phyloP scores from a whole-genome alignment of 2,797 vertebrate species.

The Protonibea diacanthus region DNA sequence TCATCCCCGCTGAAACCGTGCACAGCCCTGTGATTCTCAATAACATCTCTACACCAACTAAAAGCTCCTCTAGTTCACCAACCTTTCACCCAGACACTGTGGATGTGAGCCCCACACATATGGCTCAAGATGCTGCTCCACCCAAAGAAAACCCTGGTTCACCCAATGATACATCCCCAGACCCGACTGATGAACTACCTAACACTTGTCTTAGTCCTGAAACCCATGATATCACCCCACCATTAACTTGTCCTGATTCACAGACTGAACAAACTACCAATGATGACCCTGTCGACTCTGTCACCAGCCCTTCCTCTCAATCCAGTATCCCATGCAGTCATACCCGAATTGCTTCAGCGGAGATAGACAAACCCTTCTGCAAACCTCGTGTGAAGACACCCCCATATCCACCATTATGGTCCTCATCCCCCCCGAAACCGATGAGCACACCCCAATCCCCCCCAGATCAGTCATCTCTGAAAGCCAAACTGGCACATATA shows the following conservation, averaged over 20 bases:
- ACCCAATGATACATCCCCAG: conserved; percentile 6
- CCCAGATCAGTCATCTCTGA: conserved; percentile 58
- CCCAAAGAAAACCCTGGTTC: conserved; percentile 23
- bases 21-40: conserved; percentile 48
- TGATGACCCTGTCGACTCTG: conserved; percentile 21
- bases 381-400: conserved; percentile 52
- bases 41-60: conserved; percentile 45
- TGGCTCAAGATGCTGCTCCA: conserved; percentile 23
- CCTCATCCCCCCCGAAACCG: conserved; percentile 31
- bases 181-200: conserved; percentile 9
- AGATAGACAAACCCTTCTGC: conserved; percentile 67
- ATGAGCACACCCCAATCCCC: conserved; percentile 47
- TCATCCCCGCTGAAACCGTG: conserved; percentile 27
- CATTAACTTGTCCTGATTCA: conserved; percentile 22
- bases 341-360: conserved; percentile 52
- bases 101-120: conserved; percentile 14
- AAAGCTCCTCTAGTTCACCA: conserved; percentile 31
- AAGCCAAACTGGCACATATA: conserved; percentile 60
- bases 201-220: conserved; percentile 14
- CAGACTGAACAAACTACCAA: conserved; percentile 16
- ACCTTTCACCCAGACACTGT: conserved; percentile 3
- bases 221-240: conserved; percentile 6
- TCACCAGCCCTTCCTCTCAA: conserved; percentile 59
- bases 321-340: conserved; percentile 44
- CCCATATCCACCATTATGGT: conserved; percentile 50